Evolutionary conservation across 2,888 invertebrate genomes (phyloP), one percentile per base, ranked within the genome.

Genomic region (Carabus problematicus): DNA sequence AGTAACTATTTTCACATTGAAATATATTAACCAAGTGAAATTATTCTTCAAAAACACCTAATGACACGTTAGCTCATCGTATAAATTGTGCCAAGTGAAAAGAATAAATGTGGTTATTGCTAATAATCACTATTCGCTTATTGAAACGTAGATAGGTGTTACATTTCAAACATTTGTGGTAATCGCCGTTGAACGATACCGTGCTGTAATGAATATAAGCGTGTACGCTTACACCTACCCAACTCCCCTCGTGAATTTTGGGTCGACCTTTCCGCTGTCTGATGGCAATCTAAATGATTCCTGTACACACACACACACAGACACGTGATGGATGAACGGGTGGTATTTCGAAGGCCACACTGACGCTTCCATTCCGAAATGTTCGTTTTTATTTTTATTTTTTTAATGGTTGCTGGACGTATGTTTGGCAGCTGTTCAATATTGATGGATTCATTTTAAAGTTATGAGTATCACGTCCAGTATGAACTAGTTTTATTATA

Each of bases 201-300:
- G 6, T 29, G 29, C 3, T 6, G 29, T 29, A 29, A 29, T 29
- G 29, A 29, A 29, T 29, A 2, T 29, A 6, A 2, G 6, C 29
- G 3, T 3, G 29, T 29, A 6, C 29, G 29, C 6, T 29, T 29
- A 29, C 6, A 29, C 29, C 29, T 29, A 3, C 29, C 29, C 29
- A n/a, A n/a, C n/a, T 6, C 29, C 29, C 29, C 29, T 29, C 29
- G 29, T 29, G 6, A 29, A 29, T 29, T 29, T 29, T 3, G 29
- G 29, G 29, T 29, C 29, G 29, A 29, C 29, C 29, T 6, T 29
- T 29, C 29, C 29, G 29, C 29, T 45, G 11, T 18, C 41, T 56
- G 64, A 64, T 64, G 29, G 64, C 43, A 40, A 64, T 64, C 64
- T 64, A 56, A 64, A 56, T 56, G 64, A 64, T 64, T 64, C 56